Conservation (phyloP, 2,888 invertebrate genomes). For the Apotomis turbidana region DNA sequence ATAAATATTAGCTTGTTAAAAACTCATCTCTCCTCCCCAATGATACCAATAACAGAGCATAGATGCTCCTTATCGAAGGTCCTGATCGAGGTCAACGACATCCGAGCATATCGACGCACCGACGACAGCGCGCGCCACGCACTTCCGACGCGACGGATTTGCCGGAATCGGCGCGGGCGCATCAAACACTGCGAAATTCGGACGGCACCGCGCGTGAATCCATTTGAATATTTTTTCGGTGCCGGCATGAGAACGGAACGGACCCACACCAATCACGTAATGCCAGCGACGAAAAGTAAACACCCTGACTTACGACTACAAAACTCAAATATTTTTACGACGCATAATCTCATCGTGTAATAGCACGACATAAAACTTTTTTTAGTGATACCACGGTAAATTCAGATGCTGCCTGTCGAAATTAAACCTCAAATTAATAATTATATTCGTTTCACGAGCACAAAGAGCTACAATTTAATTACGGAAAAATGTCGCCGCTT, state of each 20-base stretch:
- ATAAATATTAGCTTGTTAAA: slow-evolving; percentile 17
- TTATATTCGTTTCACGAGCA: slow-evolving; percentile 60
- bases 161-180: slow-evolving; percentile 83
- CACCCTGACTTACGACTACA: slow-evolving; percentile 45
- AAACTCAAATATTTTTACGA: slow-evolving; percentile 72
- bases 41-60: slow-evolving; percentile 69
- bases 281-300: slow-evolving; percentile 48
- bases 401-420: slow-evolving; percentile 59
- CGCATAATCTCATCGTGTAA: slow-evolving; percentile 70
- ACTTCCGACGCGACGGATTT: slow-evolving; percentile 84
- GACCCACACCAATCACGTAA: slow-evolving; percentile 54
- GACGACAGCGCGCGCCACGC: slow-evolving; percentile 74
- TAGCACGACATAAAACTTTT: slow-evolving; percentile 61
- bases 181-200: slow-evolving; percentile 82
- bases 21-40: slow-evolving; percentile 57
- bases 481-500: slow-evolving; percentile 73
- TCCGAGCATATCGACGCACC: slow-evolving; percentile 77
- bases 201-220: slow-evolving; percentile 81
- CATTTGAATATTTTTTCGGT: slow-evolving; percentile 81
- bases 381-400: slow-evolving; percentile 63
- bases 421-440: slow-evolving; percentile 73
- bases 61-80: slow-evolving; percentile 70
- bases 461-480: slow-evolving; percentile 78
- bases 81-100: slow-evolving; percentile 79
- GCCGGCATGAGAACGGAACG: slow-evolving; percentile 75